Evolutionary conservation across 2,797 vertebrate species (phyloP).

Genomic region (Crenichthys baileyi): DNA sequence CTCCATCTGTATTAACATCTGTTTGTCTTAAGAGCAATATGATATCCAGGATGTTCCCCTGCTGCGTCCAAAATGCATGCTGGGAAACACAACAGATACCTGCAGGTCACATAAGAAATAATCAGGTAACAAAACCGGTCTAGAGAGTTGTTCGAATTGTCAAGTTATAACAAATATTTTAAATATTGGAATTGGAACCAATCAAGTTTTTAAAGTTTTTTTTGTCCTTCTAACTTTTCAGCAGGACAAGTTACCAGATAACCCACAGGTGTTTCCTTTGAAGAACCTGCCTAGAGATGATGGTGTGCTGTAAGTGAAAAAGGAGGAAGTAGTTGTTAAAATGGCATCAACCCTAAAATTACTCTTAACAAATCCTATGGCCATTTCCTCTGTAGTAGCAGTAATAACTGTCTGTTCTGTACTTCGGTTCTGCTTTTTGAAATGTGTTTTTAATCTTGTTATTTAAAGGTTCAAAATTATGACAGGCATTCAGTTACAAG

Average conservation of each 20-base stretch:
- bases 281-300: slow-evolving; percentile 17
- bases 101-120: slow-evolving; percentile 2
- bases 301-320: slow-evolving; percentile 8
- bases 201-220: background rate
- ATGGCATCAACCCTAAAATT: background rate
- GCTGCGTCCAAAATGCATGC: slow-evolving; percentile 17
- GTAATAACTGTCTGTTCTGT: background rate
- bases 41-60: slow-evolving; percentile 19
- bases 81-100: slow-evolving; percentile 2
- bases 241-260: slow-evolving; percentile 26
- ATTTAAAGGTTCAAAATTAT: background rate
- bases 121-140: slow-evolving; percentile 10
- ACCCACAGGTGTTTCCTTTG: slow-evolving; percentile 49
- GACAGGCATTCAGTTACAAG: background rate
- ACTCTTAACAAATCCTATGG: background rate
- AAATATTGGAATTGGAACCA: background rate
- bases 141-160: background rate
- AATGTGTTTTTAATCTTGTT: background rate
- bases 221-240: slow-evolving; percentile 27
- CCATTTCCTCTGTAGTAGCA: background rate
- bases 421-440: slow-evolving; percentile 1
- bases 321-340: background rate
- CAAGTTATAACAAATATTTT: background rate
- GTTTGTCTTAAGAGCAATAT: slow-evolving; percentile 28
- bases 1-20: background rate